Evolutionary conservation across 2,888 invertebrate genomes (phyloP), one percentile per base, ranked within the genome.

Genomic region (Biston stratarius): DNA sequence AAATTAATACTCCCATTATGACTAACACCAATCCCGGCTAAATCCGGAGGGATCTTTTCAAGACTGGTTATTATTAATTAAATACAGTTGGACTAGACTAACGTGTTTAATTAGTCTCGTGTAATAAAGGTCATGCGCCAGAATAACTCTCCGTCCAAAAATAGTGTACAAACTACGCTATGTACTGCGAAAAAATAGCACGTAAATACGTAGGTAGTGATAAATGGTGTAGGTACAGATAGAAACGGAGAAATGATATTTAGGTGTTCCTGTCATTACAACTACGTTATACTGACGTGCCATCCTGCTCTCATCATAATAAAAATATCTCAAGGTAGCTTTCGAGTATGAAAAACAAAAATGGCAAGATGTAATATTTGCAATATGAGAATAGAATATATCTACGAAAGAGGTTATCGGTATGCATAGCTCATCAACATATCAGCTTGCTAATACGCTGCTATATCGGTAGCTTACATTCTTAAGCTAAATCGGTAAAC

Each of bases 91-190:
- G 51, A 52, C 49, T 11, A 44, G 36, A 60, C 55, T 63, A 67
- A 33, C 36, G n/a, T 33, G 56, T 64, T 56, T 58, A 65, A 67
- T 61, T 69, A 52, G 45, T 59, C 53, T 64, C 56, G 42, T 64
- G 24, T 58, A 36, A 55, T 64, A 66, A 70, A 68, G 62, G 68
- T 67, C 67, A 67, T 65, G 60, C 45, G 55, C 68, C 55, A 70
- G 52, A 73, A 70, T 73, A 70, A 58, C 63, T 64, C 62, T n/a
- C 42, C 40, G 49, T 58, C 63, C 58, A 59, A 67, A 64, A 70
- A 67, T 70, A 71, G 61, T 62, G 62, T 48, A 55, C 58, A 67
- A 61, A 57, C 62, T 56, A 63, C 55, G 34, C 34, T 56, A 49
- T 6, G 55, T 58, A 61, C 55, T 49, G 48, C 59, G 45, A 64